Percentiles rank a stretch among this genome's conserved stretches.
These are phyloP conservation scores for Goniozus legneri DNA, from an alignment of 1,140 invertebrate genomes.

Conservation along the genomic window DNA sequence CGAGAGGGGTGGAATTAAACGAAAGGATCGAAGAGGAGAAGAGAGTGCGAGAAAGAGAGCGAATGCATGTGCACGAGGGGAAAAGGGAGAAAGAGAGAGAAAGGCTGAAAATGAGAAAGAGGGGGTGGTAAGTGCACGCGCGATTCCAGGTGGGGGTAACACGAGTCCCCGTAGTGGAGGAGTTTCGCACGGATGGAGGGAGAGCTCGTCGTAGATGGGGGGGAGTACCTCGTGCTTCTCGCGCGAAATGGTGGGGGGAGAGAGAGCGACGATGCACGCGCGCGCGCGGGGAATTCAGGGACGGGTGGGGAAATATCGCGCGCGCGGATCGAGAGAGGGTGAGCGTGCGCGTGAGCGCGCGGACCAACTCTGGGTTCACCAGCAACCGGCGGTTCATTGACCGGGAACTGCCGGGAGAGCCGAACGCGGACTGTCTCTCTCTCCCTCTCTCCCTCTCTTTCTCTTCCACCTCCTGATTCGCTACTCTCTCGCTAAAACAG, in stretches of 20 bases:
- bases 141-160: too few species aligned
- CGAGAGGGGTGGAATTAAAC: too few species aligned
- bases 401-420: slow-evolving; percentile 57
- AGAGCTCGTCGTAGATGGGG: too few species aligned
- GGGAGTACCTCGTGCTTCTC: too few species aligned
- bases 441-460: too few species aligned
- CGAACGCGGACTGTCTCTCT: too few species aligned
- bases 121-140: slow-evolving; percentile 19
- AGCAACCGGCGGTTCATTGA: slow-evolving; percentile 52
- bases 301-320: slow-evolving; percentile 50
- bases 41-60: background rate
- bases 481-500: slow-evolving; percentile 46
- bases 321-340: slow-evolving; percentile 43
- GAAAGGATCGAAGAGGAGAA: background rate
- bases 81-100: slow-evolving; percentile 4
- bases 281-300: slow-evolving; percentile 41
- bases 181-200: too few species aligned
- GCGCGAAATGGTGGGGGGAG: slow-evolving; percentile 9
- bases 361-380: slow-evolving; percentile 56
- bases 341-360: slow-evolving; percentile 42
- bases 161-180: too few species aligned
- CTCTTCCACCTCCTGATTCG: too few species aligned
- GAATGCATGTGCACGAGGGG: background rate
- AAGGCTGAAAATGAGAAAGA: slow-evolving; percentile 10
- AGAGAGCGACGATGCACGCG: slow-evolving; percentile 12